Evolutionary conservation across 2,113 vertebrate genomes (phyloP), one percentile per base, ranked within the genome.

Genomic region (Rafetus swinhoei): DNA sequence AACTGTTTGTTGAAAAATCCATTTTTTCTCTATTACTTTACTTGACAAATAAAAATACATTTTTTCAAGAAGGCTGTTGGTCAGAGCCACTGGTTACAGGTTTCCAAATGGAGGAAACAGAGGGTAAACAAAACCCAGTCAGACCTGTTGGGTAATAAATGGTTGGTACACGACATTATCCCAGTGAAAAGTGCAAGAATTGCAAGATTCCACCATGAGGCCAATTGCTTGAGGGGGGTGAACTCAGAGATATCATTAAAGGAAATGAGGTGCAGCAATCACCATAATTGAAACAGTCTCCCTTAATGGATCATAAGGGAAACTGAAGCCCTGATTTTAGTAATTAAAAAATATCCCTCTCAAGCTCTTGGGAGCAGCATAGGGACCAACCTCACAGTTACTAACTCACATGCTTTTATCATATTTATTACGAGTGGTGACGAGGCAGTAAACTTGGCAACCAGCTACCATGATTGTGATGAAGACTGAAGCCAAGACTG

Each of bases 291-390:
- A 21, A 7, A 15, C 55, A 72, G 53, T 76, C 22, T 35, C 13
- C 89, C 19, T 29, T 77, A 79, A 80, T 90, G 77, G 53, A 95
- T 92, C 81, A 24, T 76, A 76, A 74, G 21, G 18, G 89, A 81
- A 90, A 16, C 32, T 53, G 88, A 86, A 93, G 35, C 4, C 14
- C 87, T 74, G 3, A 12, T 57, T 22, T 57, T 57, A 57, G 6
- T 57, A 22, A 57, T 57, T 55, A 21, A 22, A 57, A 57, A 57
- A 57, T 22, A 57, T 57, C 19, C 15, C 21, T 57, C 27, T 72
- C 74, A 72, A 22, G 52, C 5, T 86, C 72, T 55, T 59, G 53
- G 9, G 24, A 21, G 9, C 87, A 80, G 9, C 53, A 56, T 32
- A 93, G 54, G 69, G 87, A 83, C 52, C 16, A 80, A 45, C 19